phyloP scores from a whole-genome alignment of 2,797 vertebrate species.

The Pangasius sanitwongsei region DNA sequence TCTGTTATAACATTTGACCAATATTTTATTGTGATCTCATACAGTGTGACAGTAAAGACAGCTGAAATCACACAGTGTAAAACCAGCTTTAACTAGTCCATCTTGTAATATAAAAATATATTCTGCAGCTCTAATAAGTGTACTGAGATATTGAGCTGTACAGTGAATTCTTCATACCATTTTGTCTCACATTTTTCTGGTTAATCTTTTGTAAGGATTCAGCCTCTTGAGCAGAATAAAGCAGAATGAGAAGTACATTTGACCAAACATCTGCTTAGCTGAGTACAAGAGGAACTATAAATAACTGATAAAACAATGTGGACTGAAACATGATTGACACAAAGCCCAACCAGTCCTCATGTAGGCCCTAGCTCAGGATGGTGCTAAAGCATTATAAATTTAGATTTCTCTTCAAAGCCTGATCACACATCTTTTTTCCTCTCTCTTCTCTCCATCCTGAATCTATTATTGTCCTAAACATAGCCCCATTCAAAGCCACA shows the following conservation, averaged over 20 bases:
- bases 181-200: not conserved
- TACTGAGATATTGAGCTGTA: not conserved
- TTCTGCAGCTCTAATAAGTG: not conserved
- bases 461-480: slow-evolving; percentile 19
- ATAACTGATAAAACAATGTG: not conserved
- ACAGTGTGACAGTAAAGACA: not conserved
- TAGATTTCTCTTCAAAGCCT: not conserved
- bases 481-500: not conserved
- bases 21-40: not conserved
- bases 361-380: slow-evolving; percentile 21
- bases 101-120: not conserved
- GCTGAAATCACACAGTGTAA: not conserved
- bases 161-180: not conserved
- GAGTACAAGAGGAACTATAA: not conserved
- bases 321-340: slow-evolving; percentile 6
- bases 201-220: not conserved
- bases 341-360: not conserved
- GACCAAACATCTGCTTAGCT: not conserved
- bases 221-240: not conserved
- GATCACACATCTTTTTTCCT: not conserved
- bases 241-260: not conserved
- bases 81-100: not conserved
- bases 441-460: not conserved
- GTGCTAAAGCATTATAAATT: slow-evolving; percentile 24
- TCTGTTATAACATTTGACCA: not conserved